phyloP scores from a whole-genome alignment of 2,888 invertebrate genomes.

The Oscheius sp. region DNA sequence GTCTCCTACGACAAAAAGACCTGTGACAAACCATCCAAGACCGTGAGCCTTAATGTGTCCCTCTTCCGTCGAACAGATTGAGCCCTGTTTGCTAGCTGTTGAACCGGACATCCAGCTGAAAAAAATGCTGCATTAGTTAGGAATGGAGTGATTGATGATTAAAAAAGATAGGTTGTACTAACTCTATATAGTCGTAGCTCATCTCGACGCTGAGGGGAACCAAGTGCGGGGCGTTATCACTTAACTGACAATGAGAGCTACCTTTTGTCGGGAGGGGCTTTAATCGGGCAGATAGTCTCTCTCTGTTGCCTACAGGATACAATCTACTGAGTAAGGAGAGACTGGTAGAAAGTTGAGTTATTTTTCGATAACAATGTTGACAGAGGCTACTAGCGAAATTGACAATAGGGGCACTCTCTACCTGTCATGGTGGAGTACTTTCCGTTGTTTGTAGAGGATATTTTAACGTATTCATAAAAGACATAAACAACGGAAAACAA shows the following conservation, averaged over 20 bases:
- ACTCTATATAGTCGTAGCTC: slow-evolving; percentile 24
- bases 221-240: slow-evolving; percentile 16
- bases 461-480: no score
- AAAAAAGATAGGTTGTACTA: no score
- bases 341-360: not conserved
- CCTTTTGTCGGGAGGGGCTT: slow-evolving; percentile 11
- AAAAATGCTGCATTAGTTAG: not conserved
- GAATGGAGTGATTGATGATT: not conserved
- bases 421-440: no score
- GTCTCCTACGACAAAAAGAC: slow-evolving; percentile 66
- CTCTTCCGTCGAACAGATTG: not conserved
- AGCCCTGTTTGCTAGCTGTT: slow-evolving; percentile 13
- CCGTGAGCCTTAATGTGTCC: slow-evolving; percentile 29
- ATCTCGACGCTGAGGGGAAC: slow-evolving; percentile 23
- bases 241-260: slow-evolving; percentile 21
- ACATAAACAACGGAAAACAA: no score
- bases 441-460: no score
- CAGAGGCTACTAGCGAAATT: not conserved
- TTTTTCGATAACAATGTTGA: not conserved
- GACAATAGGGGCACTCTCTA: not conserved
- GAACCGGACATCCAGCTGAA: no score
- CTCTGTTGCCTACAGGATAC: slow-evolving; percentile 24
- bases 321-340: not conserved
- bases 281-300: not conserved
- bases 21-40: slow-evolving; percentile 58